phyloP scores from a whole-genome alignment of 2,888 invertebrate species.

The Fragum sueziense region DNA sequence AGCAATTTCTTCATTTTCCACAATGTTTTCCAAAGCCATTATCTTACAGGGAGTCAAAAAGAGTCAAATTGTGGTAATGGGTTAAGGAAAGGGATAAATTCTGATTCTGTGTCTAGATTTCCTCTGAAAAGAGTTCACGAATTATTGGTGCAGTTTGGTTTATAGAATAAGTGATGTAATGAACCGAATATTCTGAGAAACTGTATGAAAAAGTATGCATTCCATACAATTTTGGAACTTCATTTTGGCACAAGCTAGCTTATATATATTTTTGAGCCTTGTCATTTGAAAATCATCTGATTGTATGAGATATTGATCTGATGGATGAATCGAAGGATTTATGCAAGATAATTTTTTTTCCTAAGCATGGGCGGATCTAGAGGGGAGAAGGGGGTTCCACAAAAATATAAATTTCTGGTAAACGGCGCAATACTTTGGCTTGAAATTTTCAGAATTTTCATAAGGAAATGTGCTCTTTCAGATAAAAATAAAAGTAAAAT shows the following conservation, averaged over 20 bases:
- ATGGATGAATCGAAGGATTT: too few species aligned
- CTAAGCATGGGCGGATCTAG: too few species aligned
- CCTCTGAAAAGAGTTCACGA: constrained; percentile 4
- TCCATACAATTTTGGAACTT: constrained; percentile 37
- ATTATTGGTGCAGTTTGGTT: neutral
- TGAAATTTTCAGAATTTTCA: too few species aligned
- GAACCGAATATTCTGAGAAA: constrained; percentile 21
- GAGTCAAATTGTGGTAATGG: too few species aligned
- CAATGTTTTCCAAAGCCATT: too few species aligned
- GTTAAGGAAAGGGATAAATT: neutral
- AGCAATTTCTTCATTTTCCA: too few species aligned
- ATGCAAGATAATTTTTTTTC: too few species aligned
- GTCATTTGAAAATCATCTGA: constrained; percentile 8
- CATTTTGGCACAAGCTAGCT: constrained; percentile 28
- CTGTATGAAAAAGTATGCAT: constrained; percentile 30
- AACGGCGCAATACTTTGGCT: too few species aligned
- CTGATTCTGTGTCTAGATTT: neutral
- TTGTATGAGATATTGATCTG: too few species aligned
- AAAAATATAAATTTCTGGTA: neutral
- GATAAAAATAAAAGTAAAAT: too few species aligned
- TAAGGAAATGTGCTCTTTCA: too few species aligned
- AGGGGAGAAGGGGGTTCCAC: neutral
- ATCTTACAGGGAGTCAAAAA: too few species aligned
- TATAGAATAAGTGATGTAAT: constrained; percentile 17
- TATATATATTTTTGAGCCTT: constrained; percentile 19